Base-by-base conservation (phyloP, 1,140 invertebrate genomes). In the Artemia franciscana region DNA sequence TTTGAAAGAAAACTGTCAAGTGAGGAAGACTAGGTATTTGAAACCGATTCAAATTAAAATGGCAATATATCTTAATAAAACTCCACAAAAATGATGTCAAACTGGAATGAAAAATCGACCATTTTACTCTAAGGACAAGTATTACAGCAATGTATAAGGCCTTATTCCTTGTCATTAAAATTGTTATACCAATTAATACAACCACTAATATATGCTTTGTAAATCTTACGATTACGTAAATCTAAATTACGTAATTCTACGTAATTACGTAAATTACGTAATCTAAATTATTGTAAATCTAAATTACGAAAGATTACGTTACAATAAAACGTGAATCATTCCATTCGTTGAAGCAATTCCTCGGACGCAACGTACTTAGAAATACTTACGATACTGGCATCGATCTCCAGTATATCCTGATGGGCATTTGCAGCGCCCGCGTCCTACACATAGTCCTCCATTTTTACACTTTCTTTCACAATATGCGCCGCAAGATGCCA, bases 401-500 rank as follows among this genome's bases (percentile, higher is more conserved):
- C 63, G 59, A 30, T 65, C 62, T 28, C 62, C 63, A 28, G 56
- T 62, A 27, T 62, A 59, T 60, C 60, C 62, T 15, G 60, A 26
- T n/a, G 28, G 62, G 27, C 59, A 62, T 57, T 26, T 56, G 39
- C 57, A 64, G 24, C 27, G 27, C 5, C 61, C 58, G 58, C 24
- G 57, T 5, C 59, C 18, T 4, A 57, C 15, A 61, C 61, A 60
- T 66, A 65, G 65, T 70, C 73, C 70, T 65, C 66, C 64, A 65
- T 65, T 65, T 15, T 58, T 3, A 63, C 64, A 65, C 57, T 39
- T 5, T n/a, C 30, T 27, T 24, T 63, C 25, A 26, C 64, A 63
- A 12, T 30, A 39, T 15, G 51, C 59, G 18, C 62, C 65, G 60
- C 74, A 75, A 1, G 15, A 63, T 18, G 72, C 68, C 30, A 66